Evolutionary conservation across 2,797 vertebrate species (phyloP).

Genomic region (Sebastes nivosus): DNA sequence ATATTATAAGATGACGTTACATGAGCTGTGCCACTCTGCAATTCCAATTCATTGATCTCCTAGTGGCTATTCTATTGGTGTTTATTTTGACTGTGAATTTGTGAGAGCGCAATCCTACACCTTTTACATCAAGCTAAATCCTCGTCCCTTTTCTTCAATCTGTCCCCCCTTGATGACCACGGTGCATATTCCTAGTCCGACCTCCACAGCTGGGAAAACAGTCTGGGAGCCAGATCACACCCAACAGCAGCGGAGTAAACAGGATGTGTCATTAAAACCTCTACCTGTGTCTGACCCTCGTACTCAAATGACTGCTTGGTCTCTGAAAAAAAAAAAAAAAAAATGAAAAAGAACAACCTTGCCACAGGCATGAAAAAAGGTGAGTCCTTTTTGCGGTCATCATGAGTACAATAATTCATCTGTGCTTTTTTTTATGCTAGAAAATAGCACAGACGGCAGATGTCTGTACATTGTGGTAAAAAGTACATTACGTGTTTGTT

Average conservation of each 20-base stretch:
- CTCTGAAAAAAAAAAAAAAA: neutral
- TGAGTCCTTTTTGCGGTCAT: slow-evolving; percentile 25
- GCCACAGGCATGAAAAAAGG: slow-evolving; percentile 37
- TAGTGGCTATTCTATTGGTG: too few relatives aligned
- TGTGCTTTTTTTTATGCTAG: neutral
- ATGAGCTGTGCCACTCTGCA: too few relatives aligned
- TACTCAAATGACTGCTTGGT: slow-evolving; percentile 75
- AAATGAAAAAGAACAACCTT: slow-evolving; percentile 35
- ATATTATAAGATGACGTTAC: too few relatives aligned
- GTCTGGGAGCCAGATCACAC: slow-evolving; percentile 83
- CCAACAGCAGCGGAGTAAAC: slow-evolving; percentile 86
- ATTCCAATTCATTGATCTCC: too few relatives aligned
- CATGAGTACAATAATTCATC: slow-evolving; percentile 27
- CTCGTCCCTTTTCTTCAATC: slow-evolving; percentile 2
- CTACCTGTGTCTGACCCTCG: slow-evolving; percentile 74
- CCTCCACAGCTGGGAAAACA: slow-evolving; percentile 75
- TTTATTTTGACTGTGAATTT: neutral
- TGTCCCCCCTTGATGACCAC: slow-evolving; percentile 30
- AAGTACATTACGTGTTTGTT: neutral
- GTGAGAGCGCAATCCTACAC: accelerated
- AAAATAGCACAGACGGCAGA: slow-evolving; percentile 1
- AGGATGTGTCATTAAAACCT: slow-evolving; percentile 87
- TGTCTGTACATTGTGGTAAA: neutral
- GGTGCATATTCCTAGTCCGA: slow-evolving; percentile 45
- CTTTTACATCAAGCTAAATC: neutral